phyloP scores from a whole-genome alignment of 1,140 invertebrate genomes.

The Mya arenaria region DNA sequence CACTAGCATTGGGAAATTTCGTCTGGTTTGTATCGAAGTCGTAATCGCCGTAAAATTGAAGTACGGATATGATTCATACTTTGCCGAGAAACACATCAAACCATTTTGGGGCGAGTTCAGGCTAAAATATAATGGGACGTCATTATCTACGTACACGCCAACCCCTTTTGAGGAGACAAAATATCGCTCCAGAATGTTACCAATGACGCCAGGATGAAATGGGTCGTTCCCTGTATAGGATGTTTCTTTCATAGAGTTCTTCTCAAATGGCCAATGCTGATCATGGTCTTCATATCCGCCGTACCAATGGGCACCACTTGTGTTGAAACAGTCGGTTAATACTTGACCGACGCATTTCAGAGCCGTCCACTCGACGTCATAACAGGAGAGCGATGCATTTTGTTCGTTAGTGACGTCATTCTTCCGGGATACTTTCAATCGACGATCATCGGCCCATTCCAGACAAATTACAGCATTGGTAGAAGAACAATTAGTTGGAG shows the following conservation, averaged over 20 bases:
- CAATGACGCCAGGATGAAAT: conserved; percentile 58
- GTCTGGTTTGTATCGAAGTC: conserved; percentile 87
- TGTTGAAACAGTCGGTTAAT: conserved; percentile 71
- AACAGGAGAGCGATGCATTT: conserved; percentile 57
- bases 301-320: conserved; percentile 71
- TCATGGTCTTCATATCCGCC: conserved; percentile 79
- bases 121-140: conserved; percentile 74
- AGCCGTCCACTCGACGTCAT: conserved; percentile 58
- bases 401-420: too few relatives aligned
- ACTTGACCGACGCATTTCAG: conserved; percentile 57
- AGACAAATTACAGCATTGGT: too few relatives aligned
- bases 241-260: conserved; percentile 63
- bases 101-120: conserved; percentile 69
- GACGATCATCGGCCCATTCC: too few relatives aligned
- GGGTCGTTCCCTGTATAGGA: conserved; percentile 64
- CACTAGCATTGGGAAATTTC: conserved; percentile 89
- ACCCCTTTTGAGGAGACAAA: conserved; percentile 76
- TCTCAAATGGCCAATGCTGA: conserved; percentile 82
- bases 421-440: too few relatives aligned
- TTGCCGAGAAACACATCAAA: conserved; percentile 67
- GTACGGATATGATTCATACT: conserved; percentile 67
- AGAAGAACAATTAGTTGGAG: too few relatives aligned
- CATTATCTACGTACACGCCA: conserved; percentile 70
- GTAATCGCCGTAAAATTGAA: conserved; percentile 88
- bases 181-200: conserved; percentile 70